These are phyloP conservation scores for Pantala flavescens DNA, from an alignment of 1,140 invertebrate genomes.

Conservation along the genomic window DNA sequence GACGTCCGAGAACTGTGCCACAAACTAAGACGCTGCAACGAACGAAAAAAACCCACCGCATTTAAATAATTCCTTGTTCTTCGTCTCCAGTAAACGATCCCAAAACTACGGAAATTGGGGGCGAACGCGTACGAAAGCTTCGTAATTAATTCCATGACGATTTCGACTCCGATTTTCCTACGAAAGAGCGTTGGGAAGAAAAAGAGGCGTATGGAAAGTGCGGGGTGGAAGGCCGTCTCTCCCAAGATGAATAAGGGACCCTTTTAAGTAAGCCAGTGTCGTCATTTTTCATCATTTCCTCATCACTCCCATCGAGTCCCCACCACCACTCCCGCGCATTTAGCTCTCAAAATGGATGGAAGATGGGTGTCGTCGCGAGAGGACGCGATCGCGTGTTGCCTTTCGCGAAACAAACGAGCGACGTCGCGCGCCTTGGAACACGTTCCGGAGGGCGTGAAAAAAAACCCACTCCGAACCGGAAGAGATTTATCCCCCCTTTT, in stretches of 20 bases:
- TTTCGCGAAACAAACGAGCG: not conserved
- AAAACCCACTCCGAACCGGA: not conserved
- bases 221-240: not conserved
- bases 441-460: no score
- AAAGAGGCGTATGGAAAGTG: not conserved
- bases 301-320: not conserved
- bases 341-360: no score
- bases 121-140: not conserved
- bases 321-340: not conserved
- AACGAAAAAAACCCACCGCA: no score
- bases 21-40: no score
- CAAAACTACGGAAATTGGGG: not conserved
- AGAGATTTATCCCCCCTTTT: not conserved
- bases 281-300: constrained; percentile 10
- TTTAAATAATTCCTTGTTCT: no score
- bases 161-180: not conserved
- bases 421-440: not conserved
- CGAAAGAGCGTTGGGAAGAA: not conserved
- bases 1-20: no score
- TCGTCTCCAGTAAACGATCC: no score
- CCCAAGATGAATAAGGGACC: not conserved
- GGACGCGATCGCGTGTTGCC: not conserved
- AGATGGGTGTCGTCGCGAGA: no score
- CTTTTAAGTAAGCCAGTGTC: constrained; percentile 1
- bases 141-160: not conserved